Evolutionary conservation across 2,888 invertebrate species (phyloP), one percentile per base, ranked within the genome.

Genomic region (Noctua pronuba): DNA sequence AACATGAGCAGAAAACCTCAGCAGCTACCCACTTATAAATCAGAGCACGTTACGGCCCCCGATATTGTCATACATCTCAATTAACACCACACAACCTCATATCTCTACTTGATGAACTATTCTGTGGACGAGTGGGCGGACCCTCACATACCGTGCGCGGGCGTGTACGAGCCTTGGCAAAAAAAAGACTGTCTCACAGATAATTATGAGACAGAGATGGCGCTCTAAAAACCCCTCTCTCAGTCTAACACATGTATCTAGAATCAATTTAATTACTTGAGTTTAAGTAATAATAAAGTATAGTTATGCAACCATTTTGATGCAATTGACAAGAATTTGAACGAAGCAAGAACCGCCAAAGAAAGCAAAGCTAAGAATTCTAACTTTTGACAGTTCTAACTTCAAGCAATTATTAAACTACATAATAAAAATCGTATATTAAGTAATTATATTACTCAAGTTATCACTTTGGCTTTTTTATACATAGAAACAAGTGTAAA

Each of bases 41-140:
- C 84, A 38, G 72, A 44, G 24, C 80, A 64, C 83, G 74, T 66
- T 65, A 62, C 55, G 44, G 60, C 73, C 67, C 62, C 62, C 46
- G 38, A 75, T 72, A 75, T 69, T 84, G 67, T 80, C 80, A n/a
- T 72, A 77, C 73, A 77, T 80, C 74, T 52, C 72, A 84, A 83
- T 83, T 84, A 84, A 73, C 49, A 68, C 44, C 58, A 24, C 49
- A 31, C 49, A 31, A 75, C 69, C 46, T 52, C 35, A 31, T 69
- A 70, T 49, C 18, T 71, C 38, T 31, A 64, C 70, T 64, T 84
- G 75, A 84, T 75, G 66, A 84, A 84, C 69, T 80, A 76, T 77
- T 75, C 66, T 52, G 35, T 65, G 74, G 66, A 58, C 35, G 72
- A 60, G 75, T 52, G 35, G 58, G 52, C 8, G 55, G 28, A 16